These are phyloP conservation scores for Holotrichia oblita DNA, from an alignment of 1,140 invertebrate genomes.

Conservation along the genomic window DNA sequence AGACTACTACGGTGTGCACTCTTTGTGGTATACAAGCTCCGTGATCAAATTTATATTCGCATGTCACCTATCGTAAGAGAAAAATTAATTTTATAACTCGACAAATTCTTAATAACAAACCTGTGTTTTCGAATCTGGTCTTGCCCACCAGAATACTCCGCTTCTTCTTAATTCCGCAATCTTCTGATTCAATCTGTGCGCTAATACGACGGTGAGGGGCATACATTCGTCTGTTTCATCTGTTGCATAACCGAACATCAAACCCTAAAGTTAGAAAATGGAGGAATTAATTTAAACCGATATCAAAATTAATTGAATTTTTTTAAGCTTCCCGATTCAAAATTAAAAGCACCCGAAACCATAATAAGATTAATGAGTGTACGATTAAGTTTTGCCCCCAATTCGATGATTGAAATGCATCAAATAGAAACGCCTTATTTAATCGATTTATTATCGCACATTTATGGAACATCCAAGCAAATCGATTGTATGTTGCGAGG, in stretches of 20 bases:
- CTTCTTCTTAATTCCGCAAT: conserved; percentile 90
- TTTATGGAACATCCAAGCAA: conserved; percentile 48
- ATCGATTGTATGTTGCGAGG: conserved; percentile 41
- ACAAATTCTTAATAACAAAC: conserved; percentile 64
- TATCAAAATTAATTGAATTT: not conserved
- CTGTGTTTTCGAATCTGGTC: conserved; percentile 98
- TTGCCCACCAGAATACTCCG: conserved; percentile 94
- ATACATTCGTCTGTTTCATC: conserved; percentile 99
- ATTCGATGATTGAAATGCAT: not conserved
- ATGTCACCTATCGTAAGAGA: conserved; percentile 74
- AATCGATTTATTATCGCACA: conserved; percentile 48
- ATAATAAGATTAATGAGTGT: not conserved
- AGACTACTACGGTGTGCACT: conserved; percentile 97
- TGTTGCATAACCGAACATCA: conserved; percentile 95
- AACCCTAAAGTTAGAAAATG: conserved; percentile 66
- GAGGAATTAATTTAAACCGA: not conserved
- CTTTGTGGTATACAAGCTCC: conserved; percentile 92
- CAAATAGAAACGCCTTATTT: conserved; percentile 49
- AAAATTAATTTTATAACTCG: not conserved
- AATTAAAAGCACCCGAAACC: not conserved
- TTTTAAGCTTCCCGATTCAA: not conserved
- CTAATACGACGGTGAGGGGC: conserved; percentile 94
- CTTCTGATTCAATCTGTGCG: conserved; percentile 93
- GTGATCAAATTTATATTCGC: conserved; percentile 83
- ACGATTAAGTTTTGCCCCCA: conserved; percentile 26